Evolutionary conservation across 2,113 vertebrate species (phyloP), one percentile per base, ranked within the genome.

Genomic region (Atlantisia rogersi): DNA sequence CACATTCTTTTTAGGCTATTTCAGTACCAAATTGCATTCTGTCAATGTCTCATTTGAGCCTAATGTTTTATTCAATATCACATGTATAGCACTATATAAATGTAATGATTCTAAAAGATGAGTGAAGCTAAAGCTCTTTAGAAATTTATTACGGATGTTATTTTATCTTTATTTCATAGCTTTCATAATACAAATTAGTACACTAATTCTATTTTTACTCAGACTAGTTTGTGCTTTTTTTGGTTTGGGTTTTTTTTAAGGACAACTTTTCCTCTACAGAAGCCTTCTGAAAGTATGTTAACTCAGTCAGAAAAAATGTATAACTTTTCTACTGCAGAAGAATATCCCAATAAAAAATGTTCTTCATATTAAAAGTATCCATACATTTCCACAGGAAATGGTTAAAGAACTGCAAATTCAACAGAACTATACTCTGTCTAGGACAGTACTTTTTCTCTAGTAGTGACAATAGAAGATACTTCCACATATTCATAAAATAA

Each of bases 11-110:
- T 94, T 65, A 79, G 50, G 24, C 29, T 93, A 91, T 92, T 97
- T 95, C 42, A 73, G 74, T 40, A 86, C 68, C 42, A 91, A 77
- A 59, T 59, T 91, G 73, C 55, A 52, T 94, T 81, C 74, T 92
- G 52, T 87, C 89, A 95, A 91, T 93, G 88, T 95, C 86, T 95
- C 69, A 92, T 95, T 94, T 95, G 1, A 82, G 58, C 26, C 67
- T 95, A 87, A 97, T 95, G 74, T 95, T 96, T 95, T 93, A 94
- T 96, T 97, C 95, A 93, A 82, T 88, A 93, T 95, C 84, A 77
- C 58, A 78, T 92, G 75, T 74, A 88, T 62, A 85, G 28, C 11
- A 37, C 44, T 71, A 65, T 59, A 69, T 76, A 94, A 88, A 62
- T 65, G 32, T 63, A 96, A 81, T 77, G 29, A 85, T 86, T 87